phyloP scores from a whole-genome alignment of 2,113 vertebrate genomes.

The Erythrolamprus reginae region DNA sequence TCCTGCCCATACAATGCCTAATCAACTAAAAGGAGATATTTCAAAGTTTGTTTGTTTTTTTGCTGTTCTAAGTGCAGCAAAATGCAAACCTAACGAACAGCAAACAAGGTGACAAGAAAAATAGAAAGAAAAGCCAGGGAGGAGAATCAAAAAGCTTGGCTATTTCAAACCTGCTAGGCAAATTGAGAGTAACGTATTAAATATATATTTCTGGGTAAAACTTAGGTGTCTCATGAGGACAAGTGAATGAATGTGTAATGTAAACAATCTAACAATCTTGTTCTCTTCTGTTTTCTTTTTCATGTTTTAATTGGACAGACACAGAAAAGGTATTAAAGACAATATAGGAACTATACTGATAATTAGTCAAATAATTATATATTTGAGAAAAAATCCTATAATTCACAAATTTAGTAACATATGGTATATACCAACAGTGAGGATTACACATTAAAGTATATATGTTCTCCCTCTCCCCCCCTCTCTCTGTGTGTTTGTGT shows the following conservation, averaged over 20 bases:
- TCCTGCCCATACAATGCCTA: neutral
- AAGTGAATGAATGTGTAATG: neutral
- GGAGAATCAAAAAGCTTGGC: neutral
- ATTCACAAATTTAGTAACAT: neutral
- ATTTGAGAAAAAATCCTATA: neutral
- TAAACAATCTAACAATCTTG: neutral
- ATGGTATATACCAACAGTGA: neutral
- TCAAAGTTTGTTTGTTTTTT: neutral
- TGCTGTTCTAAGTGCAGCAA: neutral
- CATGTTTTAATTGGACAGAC: neutral
- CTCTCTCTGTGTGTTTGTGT: too few species aligned
- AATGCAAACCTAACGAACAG: neutral
- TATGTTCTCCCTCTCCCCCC: neutral
- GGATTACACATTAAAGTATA: neutral
- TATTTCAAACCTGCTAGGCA: neutral
- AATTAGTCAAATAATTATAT: neutral
- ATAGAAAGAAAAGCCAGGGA: neutral
- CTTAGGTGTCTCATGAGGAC: neutral
- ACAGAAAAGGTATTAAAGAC: neutral
- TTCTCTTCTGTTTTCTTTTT: neutral
- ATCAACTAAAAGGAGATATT: slow-evolving; percentile 28
- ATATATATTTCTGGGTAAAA: neutral
- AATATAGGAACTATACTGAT: neutral
- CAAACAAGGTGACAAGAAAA: neutral
- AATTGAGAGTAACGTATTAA: neutral